phyloP scores from a whole-genome alignment of 2,113 vertebrate species.

The Gymnogyps californianus region DNA sequence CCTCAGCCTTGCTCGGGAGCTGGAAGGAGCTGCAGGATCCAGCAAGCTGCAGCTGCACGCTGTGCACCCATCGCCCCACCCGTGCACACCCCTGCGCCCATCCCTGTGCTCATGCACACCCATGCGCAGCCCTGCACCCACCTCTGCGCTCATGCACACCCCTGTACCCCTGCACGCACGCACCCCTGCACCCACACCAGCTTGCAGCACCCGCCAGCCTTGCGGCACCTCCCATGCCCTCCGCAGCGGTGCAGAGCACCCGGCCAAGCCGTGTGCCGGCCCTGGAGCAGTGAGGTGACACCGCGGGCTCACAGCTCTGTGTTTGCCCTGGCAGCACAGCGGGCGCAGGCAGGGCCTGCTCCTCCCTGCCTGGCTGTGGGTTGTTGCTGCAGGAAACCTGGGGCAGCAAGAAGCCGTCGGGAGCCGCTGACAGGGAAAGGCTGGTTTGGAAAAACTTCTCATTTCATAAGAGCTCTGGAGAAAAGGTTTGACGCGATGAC shows the following conservation, averaged over 20 bases:
- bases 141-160: background rate
- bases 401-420: fast-evolving
- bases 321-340: background rate
- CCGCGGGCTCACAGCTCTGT: fast-evolving
- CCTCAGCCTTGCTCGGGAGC: background rate
- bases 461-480: background rate
- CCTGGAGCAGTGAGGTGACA: background rate
- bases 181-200: background rate
- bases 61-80: too few species aligned
- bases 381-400: background rate
- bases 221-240: background rate
- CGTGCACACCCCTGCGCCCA: too few species aligned
- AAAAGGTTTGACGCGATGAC: background rate
- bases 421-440: background rate
- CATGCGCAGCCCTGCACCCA: background rate
- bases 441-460: background rate
- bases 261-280: too few species aligned
- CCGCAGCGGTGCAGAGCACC: background rate
- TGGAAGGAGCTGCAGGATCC: background rate
- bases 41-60: background rate
- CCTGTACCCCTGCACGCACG: background rate
- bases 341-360: background rate
- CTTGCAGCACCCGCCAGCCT: background rate
- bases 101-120: background rate
- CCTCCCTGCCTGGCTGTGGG: background rate